Percentiles rank a stretch among this genome's conserved stretches.
These are phyloP conservation scores for Leiothrix lutea DNA, from an alignment of 2,113 vertebrate genomes.

Conservation along the genomic window DNA sequence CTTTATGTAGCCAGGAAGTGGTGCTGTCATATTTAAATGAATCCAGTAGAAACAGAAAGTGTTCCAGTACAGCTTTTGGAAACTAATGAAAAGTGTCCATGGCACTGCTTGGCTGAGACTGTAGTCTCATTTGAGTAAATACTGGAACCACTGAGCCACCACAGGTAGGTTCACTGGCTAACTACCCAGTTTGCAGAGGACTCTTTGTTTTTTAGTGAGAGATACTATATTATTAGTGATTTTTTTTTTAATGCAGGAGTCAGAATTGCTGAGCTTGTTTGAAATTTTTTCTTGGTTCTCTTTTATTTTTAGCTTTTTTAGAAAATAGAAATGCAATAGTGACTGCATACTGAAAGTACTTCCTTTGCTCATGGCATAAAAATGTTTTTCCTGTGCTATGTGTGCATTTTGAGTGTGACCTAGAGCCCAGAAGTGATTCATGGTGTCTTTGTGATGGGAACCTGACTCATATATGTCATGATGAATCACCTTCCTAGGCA, in stretches of 20 bases:
- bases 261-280: not conserved
- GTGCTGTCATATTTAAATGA: not conserved
- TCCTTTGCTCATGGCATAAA: not conserved
- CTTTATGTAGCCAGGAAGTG: not conserved
- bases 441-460: constrained; percentile 22
- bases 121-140: not conserved
- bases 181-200: not conserved
- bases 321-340: not conserved
- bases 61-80: not conserved
- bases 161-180: not conserved
- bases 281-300: not conserved
- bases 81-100: not conserved
- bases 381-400: constrained; percentile 57
- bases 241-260: not conserved
- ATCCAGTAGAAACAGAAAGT: not conserved
- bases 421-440: constrained; percentile 66
- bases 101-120: not conserved
- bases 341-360: constrained; percentile 29
- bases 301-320: not conserved
- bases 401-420: constrained; percentile 42
- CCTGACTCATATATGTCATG: not conserved
- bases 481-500: constrained; percentile 43
- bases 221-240: not conserved
- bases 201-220: not conserved
- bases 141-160: not conserved